Conservation (phyloP, 2,113 vertebrate species). For the Serinus canaria region DNA sequence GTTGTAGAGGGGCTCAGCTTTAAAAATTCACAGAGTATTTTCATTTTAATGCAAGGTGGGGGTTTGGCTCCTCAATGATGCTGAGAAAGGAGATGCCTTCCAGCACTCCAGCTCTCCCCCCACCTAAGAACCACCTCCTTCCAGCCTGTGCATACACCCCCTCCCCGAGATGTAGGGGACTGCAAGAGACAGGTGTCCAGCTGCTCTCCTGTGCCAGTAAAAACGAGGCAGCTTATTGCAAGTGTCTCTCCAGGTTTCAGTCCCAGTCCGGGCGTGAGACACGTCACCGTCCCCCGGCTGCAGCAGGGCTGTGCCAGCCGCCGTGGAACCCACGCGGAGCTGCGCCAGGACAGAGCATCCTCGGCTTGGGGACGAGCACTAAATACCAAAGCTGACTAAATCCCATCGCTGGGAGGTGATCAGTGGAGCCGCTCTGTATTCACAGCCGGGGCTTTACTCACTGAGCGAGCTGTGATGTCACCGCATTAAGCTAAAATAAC, state of each 20-base stretch:
- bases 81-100: constrained; percentile 2
- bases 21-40: not conserved
- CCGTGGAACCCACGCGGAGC: accelerated
- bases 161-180: not conserved
- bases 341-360: not conserved
- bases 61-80: not conserved
- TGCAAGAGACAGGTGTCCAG: not conserved
- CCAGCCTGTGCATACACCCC: not conserved
- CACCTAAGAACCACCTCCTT: not conserved
- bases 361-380: not conserved
- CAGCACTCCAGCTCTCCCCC: not conserved
- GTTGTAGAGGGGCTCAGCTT: not conserved
- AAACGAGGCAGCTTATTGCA: not conserved
- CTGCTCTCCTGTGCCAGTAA: not conserved
- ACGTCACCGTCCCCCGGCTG: accelerated
- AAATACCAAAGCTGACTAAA: not conserved
- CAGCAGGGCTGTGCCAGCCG: not conserved
- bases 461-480: constrained; percentile 76
- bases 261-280: accelerated
- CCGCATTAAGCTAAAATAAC: constrained; percentile 80
- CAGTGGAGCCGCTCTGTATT: not conserved
- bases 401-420: not conserved
- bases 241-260: not conserved
- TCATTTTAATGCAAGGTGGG: not conserved
- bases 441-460: constrained; percentile 56